phyloP scores from a whole-genome alignment of 2,113 vertebrate species.

The Echinops telfairi region DNA sequence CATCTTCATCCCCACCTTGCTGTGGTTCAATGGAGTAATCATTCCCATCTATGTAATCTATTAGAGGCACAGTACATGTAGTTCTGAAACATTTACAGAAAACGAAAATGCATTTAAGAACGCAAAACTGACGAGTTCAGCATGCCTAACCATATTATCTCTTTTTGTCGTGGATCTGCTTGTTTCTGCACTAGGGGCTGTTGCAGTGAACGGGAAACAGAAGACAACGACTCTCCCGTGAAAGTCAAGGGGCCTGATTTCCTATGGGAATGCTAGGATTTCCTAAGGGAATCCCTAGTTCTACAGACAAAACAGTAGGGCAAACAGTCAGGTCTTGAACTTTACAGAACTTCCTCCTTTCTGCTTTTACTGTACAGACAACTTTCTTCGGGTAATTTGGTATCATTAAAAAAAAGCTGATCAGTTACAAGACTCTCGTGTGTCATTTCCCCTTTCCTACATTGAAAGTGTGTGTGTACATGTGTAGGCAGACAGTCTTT shows the following conservation, averaged over 20 bases:
- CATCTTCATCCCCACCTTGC: conserved; percentile 99
- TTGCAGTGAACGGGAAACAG: conserved; percentile 20
- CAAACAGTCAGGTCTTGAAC: background rate
- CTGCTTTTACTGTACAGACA: background rate
- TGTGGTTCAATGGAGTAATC: conserved; percentile 98
- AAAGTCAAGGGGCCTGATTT: background rate
- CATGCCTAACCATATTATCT: conserved; percentile 43
- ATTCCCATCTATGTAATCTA: conserved; percentile 99
- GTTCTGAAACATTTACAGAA: conserved; percentile 95
- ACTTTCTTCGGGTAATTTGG: background rate
- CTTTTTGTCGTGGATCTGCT: conserved; percentile 19
- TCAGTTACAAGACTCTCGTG: background rate
- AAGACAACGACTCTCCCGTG: background rate
- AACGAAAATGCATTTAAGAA: conserved; percentile 89
- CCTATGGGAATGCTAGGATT: no score
- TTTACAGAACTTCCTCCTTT: background rate
- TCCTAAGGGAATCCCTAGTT: no score
- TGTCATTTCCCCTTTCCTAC: background rate
- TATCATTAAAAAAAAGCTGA: no score
- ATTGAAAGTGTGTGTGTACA: background rate
- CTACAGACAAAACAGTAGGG: background rate
- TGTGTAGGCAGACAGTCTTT: background rate
- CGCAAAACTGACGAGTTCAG: conserved; percentile 79
- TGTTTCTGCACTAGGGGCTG: background rate
- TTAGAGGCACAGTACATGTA: conserved; percentile 98